Conservation (phyloP, 2,797 vertebrate genomes). For the Hylomyscus alleni region DNA sequence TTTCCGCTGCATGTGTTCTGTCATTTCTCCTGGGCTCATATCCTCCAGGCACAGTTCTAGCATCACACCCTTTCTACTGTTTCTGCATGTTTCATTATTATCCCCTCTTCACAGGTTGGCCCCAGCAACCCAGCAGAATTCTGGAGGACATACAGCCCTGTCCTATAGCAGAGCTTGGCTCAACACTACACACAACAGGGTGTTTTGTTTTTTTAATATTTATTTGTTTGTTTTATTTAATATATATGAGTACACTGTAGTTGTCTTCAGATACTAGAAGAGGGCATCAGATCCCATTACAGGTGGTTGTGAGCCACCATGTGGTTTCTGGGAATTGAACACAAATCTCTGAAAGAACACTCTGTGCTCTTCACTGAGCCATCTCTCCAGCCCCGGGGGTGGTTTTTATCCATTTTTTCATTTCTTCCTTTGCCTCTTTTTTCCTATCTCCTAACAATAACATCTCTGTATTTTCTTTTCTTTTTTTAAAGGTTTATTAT, state of each 20-base stretch:
- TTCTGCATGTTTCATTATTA: too few species aligned
- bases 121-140: neutral
- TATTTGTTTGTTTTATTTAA: too few species aligned
- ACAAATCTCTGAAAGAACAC: neutral
- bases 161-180: neutral
- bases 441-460: neutral
- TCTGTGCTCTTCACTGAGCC: neutral
- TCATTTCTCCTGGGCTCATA: neutral
- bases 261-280: neutral
- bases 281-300: neutral
- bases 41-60: neutral
- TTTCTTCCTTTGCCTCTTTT: neutral
- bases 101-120: neutral
- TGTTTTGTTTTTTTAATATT: neutral
- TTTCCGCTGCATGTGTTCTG: neutral
- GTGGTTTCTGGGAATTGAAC: neutral
- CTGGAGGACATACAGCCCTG: neutral
- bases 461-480: neutral
- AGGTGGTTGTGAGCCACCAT: neutral
- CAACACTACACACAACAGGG: neutral
- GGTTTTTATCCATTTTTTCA: neutral
- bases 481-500: neutral
- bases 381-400: neutral
- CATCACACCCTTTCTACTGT: neutral
- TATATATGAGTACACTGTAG: neutral